Percentiles rank a stretch among this genome's conserved stretches.
phyloP scores from a whole-genome alignment of 2,113 vertebrate genomes.

The Amphilophus citrinellus region DNA sequence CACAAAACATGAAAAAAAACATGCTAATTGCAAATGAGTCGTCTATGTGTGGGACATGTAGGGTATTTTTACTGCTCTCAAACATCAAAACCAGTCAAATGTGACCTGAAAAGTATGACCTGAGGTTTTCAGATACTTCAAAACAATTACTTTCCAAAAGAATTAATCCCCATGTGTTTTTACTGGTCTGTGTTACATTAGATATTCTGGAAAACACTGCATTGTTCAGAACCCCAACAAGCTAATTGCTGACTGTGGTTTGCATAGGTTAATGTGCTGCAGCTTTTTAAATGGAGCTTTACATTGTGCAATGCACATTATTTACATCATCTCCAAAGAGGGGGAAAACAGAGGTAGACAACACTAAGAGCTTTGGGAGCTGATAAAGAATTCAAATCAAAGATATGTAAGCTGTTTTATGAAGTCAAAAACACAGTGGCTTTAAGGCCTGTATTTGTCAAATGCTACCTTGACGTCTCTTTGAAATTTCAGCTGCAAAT shows the following conservation, averaged over 20 bases:
- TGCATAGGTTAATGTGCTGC: not conserved
- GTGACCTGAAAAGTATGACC: accelerated
- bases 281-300: not conserved
- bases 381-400: not conserved
- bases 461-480: not conserved
- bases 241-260: not conserved
- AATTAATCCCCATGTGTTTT: not conserved
- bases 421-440: not conserved
- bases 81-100: not conserved
- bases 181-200: not conserved
- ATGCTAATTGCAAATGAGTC: not conserved
- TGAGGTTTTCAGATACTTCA: not conserved
- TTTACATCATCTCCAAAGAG: no score
- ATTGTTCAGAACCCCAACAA: not conserved
- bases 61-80: not conserved
- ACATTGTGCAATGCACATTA: not conserved
- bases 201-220: not conserved
- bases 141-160: not conserved
- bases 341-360: not conserved
- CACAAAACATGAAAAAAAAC: not conserved
- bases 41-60: not conserved
- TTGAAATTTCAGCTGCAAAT: constrained; percentile 15
- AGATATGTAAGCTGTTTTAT: not conserved
- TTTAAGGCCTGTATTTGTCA: not conserved
- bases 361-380: not conserved